Conservation (phyloP, 2,113 vertebrate species). For the Rallus limicola region DNA sequence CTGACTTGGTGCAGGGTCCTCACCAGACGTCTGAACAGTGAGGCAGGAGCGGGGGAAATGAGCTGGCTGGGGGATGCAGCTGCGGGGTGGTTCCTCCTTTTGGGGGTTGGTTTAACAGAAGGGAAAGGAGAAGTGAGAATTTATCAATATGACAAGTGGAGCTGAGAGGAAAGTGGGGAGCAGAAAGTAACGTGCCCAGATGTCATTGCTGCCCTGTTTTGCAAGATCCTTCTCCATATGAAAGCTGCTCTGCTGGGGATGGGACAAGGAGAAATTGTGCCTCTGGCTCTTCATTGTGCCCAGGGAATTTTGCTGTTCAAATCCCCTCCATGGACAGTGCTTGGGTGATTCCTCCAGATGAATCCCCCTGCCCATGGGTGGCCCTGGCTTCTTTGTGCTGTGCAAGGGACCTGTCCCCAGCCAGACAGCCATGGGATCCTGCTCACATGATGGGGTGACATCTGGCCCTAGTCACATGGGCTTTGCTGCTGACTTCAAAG, state of each 20-base stretch:
- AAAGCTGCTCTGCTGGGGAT: neutral
- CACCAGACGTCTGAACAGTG: fast-evolving
- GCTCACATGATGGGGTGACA: fast-evolving
- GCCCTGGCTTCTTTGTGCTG: no score
- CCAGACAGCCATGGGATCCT: neutral
- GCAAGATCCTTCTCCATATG: neutral
- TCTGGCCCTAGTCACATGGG: fast-evolving
- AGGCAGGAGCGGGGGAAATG: neutral
- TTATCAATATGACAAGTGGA: neutral
- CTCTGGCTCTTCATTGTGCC: neutral
- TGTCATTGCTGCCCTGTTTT: no score
- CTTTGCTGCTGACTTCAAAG: neutral
- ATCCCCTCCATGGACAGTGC: neutral
- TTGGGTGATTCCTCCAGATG: neutral
- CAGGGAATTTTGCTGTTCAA: neutral
- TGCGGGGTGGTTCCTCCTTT: neutral
- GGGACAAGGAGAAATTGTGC: neutral
- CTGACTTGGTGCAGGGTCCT: fast-evolving
- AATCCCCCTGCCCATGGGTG: neutral
- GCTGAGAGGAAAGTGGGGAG: neutral
- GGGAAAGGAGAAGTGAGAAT: slow-evolving; percentile 42
- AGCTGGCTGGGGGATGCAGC: neutral
- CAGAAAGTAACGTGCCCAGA: neutral
- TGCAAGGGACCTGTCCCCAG: no score
- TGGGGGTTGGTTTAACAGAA: neutral